These are phyloP conservation scores for Okamejei kenojei DNA, from an alignment of 2,797 vertebrate genomes.

Conservation along the genomic window DNA sequence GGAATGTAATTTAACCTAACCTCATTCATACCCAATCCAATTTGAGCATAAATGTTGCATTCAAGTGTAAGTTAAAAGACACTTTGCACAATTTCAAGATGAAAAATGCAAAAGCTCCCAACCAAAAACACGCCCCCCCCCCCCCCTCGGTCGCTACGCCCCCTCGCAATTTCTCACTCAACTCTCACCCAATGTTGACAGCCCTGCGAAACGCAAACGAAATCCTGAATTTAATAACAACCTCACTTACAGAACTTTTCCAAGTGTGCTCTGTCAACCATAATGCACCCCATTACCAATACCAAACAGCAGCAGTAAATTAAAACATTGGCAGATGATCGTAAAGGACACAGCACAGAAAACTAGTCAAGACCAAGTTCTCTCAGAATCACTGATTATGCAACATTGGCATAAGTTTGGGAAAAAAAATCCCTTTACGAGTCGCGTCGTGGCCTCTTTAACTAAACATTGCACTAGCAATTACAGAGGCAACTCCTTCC, in stretches of 20 bases:
- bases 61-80: no score
- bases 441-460: neutral
- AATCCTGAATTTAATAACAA: neutral
- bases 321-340: neutral
- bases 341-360: neutral
- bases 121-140: no score
- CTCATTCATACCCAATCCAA: no score
- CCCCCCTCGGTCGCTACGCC: no score
- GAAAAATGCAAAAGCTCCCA: no score
- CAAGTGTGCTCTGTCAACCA: neutral
- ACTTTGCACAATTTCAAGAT: no score
- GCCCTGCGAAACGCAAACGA: no score
- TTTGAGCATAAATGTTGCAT: no score
- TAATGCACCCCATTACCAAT: neutral
- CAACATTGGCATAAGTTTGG: neutral
- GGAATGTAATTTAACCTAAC: no score
- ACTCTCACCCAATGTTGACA: no score
- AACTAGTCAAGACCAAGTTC: neutral
- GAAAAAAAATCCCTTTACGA: neutral
- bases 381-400: neutral
- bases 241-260: neutral
- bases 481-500: neutral
- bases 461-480: neutral
- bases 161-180: no score
- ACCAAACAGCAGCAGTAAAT: no score